Evolutionary conservation across 2,888 invertebrate species (phyloP).

Genomic region (Nomada ferruginata): DNA sequence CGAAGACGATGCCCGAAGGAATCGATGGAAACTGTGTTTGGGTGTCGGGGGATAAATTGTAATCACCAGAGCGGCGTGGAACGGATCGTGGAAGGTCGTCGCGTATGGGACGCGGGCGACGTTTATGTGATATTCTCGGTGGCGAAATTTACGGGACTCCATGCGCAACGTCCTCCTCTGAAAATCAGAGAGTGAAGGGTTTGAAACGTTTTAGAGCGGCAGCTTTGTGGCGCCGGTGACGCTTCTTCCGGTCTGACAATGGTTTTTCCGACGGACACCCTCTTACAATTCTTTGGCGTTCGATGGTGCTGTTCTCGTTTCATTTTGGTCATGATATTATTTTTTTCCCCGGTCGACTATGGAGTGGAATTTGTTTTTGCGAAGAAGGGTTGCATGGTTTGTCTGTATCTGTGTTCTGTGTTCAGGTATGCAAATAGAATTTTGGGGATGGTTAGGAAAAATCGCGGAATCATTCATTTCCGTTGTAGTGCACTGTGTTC

Average conservation of each 20-base stretch:
- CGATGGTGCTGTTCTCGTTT: not conserved
- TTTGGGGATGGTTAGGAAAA: too few relatives aligned
- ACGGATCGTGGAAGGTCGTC: constrained; percentile 47
- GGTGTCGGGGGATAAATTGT: constrained; percentile 53
- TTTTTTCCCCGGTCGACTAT: not conserved
- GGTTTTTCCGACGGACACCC: not conserved
- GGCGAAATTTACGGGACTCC: constrained; percentile 31
- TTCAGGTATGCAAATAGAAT: too few relatives aligned
- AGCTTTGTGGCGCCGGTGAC: not conserved
- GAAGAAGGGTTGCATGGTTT: too few relatives aligned
- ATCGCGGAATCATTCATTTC: too few relatives aligned
- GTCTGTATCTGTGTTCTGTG: too few relatives aligned
- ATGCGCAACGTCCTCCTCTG: not conserved
- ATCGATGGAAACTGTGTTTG: constrained; percentile 62
- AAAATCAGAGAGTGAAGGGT: constrained; percentile 24
- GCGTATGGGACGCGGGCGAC: constrained; percentile 39
- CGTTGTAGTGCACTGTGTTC: too few relatives aligned
- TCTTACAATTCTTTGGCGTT: not conserved
- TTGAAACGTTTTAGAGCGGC: constrained; percentile 12
- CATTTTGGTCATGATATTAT: not conserved
- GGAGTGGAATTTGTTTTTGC: not conserved
- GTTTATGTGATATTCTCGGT: constrained; percentile 44
- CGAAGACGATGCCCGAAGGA: constrained; percentile 19
- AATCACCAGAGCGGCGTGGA: constrained; percentile 36
- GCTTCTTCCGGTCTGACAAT: not conserved